A percentile compares a stretch with the other conserved stretches of the same genome.
Conservation (phyloP, 2,888 invertebrate species). For the Mantis religiosa region DNA sequence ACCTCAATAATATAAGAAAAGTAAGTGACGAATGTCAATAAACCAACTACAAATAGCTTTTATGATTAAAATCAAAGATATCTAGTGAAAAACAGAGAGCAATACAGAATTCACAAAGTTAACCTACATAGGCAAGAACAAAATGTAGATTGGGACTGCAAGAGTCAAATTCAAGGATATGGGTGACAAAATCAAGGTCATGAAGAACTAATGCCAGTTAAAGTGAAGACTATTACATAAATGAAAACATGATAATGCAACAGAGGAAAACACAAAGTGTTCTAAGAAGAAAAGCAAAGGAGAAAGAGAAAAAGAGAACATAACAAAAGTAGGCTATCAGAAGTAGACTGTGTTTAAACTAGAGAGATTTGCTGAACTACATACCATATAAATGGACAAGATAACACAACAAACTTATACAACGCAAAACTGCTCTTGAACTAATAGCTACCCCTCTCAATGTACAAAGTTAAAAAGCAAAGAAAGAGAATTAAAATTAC, state of each 20-base stretch:
- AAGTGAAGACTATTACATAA: background rate
- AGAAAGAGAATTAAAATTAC: background rate
- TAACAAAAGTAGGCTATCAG: background rate
- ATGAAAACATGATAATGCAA: background rate
- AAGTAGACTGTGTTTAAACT: background rate
- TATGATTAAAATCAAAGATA: background rate
- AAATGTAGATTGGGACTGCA: background rate
- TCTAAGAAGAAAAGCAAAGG: background rate
- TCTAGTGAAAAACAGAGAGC: background rate
- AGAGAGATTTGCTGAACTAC: background rate
- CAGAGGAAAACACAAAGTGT: background rate
- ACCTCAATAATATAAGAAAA: too few species aligned
- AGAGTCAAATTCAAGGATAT: background rate
- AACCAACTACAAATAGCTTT: too few species aligned
- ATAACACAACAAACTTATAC: background rate
- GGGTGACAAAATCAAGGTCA: background rate
- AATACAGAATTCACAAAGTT: background rate
- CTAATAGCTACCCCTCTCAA: background rate
- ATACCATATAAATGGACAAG: background rate
- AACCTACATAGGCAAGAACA: background rate
- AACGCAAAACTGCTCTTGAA: background rate
- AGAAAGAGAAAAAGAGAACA: background rate
- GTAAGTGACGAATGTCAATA: too few species aligned
- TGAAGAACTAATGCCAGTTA: background rate
- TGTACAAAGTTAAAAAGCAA: background rate